phyloP scores from a whole-genome alignment of 2,113 vertebrate species.

The Siniperca chuatsi region DNA sequence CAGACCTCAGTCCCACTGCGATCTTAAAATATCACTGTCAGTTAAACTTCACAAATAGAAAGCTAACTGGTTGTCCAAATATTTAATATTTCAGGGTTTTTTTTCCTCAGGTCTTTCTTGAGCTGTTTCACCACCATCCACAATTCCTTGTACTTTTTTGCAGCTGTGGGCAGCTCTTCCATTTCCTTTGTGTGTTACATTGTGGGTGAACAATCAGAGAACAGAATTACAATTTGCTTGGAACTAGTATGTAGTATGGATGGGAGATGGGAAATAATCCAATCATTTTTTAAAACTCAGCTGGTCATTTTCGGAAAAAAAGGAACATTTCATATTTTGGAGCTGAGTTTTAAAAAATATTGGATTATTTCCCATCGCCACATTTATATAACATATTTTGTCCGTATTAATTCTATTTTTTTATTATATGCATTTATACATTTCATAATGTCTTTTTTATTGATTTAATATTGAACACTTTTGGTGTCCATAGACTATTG shows the following conservation, averaged over 20 bases:
- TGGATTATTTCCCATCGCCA: not conserved
- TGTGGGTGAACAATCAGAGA: not conserved
- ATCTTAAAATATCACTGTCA: not conserved
- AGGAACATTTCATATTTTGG: not conserved
- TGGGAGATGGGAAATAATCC: no score
- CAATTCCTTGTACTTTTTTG: not conserved
- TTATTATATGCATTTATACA: not conserved
- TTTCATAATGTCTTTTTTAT: not conserved
- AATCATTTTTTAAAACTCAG: no score
- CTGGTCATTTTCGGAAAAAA: not conserved
- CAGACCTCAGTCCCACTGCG: no score
- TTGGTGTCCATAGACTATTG: not conserved
- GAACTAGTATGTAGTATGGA: not conserved
- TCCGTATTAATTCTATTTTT: not conserved
- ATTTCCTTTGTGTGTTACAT: not conserved
- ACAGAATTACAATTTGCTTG: no score
- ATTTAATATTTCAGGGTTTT: not conserved
- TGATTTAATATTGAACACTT: not conserved
- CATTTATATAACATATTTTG: not conserved
- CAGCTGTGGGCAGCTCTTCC: not conserved
- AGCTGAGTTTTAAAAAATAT: not conserved
- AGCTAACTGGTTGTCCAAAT: not conserved
- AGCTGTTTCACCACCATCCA: no score
- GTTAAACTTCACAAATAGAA: not conserved
- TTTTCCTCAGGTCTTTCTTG: no score